phyloP scores from a whole-genome alignment of 2,113 vertebrate species.

The Cottus gobio region DNA sequence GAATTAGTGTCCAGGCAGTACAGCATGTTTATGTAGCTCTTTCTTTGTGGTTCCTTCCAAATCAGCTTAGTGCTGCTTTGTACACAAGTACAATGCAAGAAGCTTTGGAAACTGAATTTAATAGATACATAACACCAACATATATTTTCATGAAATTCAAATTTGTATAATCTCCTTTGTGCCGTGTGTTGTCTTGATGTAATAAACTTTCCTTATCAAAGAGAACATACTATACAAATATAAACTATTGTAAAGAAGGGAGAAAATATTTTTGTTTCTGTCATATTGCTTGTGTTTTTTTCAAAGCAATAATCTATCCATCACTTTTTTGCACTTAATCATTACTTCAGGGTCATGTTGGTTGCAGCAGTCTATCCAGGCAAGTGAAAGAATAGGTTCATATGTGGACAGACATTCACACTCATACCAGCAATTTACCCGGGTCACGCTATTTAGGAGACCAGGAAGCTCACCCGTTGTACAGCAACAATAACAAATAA shows the following conservation, averaged over 20 bases:
- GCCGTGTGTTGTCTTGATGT: background rate
- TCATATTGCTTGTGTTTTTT: background rate
- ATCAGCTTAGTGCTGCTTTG: slow-evolving; percentile 22
- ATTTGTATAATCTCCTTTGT: background rate
- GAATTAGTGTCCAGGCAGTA: slow-evolving; percentile 10
- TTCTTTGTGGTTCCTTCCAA: slow-evolving; percentile 12
- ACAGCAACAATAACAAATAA: background rate
- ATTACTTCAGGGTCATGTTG: background rate
- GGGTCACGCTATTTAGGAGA: background rate
- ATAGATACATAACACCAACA: background rate
- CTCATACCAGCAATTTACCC: background rate
- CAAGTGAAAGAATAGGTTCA: slow-evolving; percentile 1
- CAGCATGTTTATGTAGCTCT: slow-evolving; percentile 13
- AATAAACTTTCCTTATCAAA: background rate
- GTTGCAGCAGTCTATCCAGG: background rate
- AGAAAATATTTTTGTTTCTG: background rate
- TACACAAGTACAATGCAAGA: background rate
- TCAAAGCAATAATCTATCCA: background rate
- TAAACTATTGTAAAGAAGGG: background rate
- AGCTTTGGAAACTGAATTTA: slow-evolving; percentile 1
- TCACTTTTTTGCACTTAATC: slow-evolving; percentile 2
- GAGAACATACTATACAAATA: background rate
- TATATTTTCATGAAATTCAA: background rate
- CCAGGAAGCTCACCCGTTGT: background rate
- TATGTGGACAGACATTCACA: background rate